Conservation (phyloP, 1,140 invertebrate species). For the Acyrthosiphon pisum region DNA sequence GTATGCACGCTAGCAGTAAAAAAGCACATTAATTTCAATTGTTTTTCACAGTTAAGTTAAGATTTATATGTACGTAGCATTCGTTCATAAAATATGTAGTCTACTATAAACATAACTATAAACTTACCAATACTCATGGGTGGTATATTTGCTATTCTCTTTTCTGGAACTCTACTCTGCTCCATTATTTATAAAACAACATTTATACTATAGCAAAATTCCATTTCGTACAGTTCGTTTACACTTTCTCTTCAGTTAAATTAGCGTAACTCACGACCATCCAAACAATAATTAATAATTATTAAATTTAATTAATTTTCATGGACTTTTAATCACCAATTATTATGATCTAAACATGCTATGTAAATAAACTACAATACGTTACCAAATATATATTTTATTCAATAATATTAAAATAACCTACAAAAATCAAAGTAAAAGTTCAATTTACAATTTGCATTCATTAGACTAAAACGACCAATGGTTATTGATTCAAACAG, state of each 20-base stretch:
- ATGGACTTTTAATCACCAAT: neutral
- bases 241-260: neutral
- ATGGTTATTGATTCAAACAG: neutral
- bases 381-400: neutral
- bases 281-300: neutral
- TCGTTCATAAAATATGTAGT: constrained; percentile 12
- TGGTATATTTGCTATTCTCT: neutral
- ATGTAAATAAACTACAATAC: neutral
- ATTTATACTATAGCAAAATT: neutral
- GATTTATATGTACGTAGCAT: neutral
- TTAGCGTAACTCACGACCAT: neutral
- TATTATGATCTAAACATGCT: neutral
- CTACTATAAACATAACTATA: constrained; percentile 10
- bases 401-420: neutral
- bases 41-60: neutral
- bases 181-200: neutral
- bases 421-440: neutral
- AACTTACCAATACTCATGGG: neutral
- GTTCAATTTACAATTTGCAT: neutral
- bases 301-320: neutral
- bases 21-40: constrained; percentile 2
- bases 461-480: too few species aligned
- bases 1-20: neutral
- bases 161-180: neutral
- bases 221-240: neutral